Evolutionary conservation across 2,888 invertebrate genomes (phyloP), one percentile per base, ranked within the genome.

Genomic region (Philaethria dido): DNA sequence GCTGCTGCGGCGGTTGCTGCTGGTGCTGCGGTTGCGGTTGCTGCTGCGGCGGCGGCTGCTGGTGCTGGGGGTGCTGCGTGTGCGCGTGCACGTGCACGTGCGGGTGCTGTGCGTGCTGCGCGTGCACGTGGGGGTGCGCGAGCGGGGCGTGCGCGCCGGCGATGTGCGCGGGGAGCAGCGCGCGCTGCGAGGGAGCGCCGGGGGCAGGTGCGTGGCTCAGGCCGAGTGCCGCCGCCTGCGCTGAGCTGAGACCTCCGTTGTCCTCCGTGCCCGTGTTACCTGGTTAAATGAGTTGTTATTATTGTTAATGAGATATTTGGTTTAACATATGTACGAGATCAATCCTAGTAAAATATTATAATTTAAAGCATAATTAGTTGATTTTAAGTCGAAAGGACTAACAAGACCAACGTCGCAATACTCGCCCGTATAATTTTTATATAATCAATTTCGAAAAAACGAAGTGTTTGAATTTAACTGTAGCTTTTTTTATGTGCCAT

Each of bases 221-320:
- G 16, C 90, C 91, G 48, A 91, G 80, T 70, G 89, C 88, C 73
- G 92, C 89, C 79, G 91, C 90, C 77, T 90, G 89, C 77, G 87
- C 90, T 66, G 89, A 83, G 72, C 85, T 87, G 69, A 89, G 83
- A 5, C 88, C 89, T 66, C 76, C 75, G 67, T 75, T 73, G 61
- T 77, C 80, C 68, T 76, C 76, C 66, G 65, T 68, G 70, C 69
- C 72, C 33, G 73, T 75, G 70, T 73, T 73, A 68, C 73, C 77
- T 77, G 57, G 52, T 8, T 16, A 2, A 8, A 18, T 33, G 8
- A 33, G 6, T 6, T 1, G 9, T 33, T 33, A 33, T n/a, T n/a
- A n/a, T n/a, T n/a, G n/a, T n/a, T n/a, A n/a, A n/a, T n/a, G n/a
- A n/a, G n/a, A n/a, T n/a, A n/a, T n/a, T n/a, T n/a, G n/a, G n/a